These are phyloP conservation scores for Agonopterix heracliana DNA, from an alignment of 2,888 invertebrate species.

Conservation along the genomic window DNA sequence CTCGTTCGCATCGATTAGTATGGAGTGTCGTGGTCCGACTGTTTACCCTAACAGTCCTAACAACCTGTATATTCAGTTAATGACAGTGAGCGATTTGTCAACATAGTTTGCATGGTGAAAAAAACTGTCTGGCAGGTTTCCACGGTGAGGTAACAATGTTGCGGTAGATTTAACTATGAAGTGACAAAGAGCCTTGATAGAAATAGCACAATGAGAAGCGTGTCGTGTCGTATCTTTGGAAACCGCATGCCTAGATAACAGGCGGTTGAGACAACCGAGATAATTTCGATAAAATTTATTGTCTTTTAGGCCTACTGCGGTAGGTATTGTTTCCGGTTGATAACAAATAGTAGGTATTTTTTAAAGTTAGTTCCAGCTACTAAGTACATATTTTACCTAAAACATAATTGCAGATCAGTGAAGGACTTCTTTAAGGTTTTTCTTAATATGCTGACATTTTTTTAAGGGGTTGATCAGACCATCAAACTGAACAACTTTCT, in stretches of 20 bases:
- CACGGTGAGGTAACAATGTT: slow-evolving; percentile 6
- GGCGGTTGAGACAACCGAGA: slow-evolving; percentile 25
- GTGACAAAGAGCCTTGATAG: slow-evolving; percentile 23
- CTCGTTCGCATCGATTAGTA: no score
- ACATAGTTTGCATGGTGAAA: not conserved
- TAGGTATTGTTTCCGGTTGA: not conserved
- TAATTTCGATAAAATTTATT: slow-evolving; percentile 22
- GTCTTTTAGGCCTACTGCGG: not conserved
- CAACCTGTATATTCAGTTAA: no score
- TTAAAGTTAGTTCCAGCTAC: no score
- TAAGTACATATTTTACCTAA: no score
- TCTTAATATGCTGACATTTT: no score
- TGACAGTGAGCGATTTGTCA: no score
- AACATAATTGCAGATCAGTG: no score
- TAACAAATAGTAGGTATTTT: not conserved
- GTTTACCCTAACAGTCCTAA: no score
- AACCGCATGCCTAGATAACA: slow-evolving; percentile 29
- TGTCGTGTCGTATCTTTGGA: slow-evolving; percentile 23
- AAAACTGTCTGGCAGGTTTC: slow-evolving; percentile 17
- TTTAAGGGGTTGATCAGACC: no score
- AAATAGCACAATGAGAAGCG: slow-evolving; percentile 33
- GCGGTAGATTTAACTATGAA: slow-evolving; percentile 19
- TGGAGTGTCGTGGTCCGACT: no score
- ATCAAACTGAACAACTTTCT: no score
- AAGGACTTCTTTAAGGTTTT: no score